Evolutionary conservation across 1,140 invertebrate species (phyloP).

Genomic region (Zophobas morio): DNA sequence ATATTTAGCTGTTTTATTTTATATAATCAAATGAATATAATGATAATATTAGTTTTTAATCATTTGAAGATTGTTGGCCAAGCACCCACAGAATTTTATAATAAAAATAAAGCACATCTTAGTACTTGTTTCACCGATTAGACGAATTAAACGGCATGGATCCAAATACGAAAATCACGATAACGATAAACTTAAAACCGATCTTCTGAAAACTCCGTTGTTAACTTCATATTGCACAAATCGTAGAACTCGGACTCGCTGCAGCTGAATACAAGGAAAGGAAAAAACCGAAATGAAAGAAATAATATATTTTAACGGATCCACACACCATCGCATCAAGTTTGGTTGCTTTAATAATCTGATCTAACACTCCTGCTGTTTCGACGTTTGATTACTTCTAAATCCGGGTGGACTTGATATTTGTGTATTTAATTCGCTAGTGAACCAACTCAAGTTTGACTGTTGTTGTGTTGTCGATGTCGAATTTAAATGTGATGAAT

Average conservation of each 20-base stretch:
- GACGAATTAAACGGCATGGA: conserved; percentile 12
- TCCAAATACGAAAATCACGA: conserved; percentile 11
- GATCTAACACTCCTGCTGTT: conserved; percentile 66
- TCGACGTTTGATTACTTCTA: conserved; percentile 63
- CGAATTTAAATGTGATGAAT: conserved; percentile 51
- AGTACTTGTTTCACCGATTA: conserved; percentile 26
- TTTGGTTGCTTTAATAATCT: conserved; percentile 8
- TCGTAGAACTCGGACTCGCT: neutral
- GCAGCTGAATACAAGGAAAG: conserved; percentile 3
- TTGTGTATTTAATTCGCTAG: conserved; percentile 62
- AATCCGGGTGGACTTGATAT: conserved; percentile 67
- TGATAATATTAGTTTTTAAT: conserved; percentile 50
- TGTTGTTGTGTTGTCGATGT: conserved; percentile 56
- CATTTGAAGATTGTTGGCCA: conserved; percentile 53
- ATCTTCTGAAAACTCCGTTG: neutral
- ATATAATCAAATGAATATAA: conserved; percentile 58
- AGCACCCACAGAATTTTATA: conserved; percentile 55
- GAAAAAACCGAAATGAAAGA: conserved; percentile 43
- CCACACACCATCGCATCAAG: conserved; percentile 48
- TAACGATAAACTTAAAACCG: neutral
- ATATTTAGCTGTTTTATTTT: conserved; percentile 59
- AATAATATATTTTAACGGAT: conserved; percentile 53
- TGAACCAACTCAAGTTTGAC: conserved; percentile 61
- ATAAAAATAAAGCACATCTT: conserved; percentile 46
- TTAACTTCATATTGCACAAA: conserved; percentile 17